Evolutionary conservation across 2,797 vertebrate genomes (phyloP), one percentile per base, ranked within the genome.

Genomic region (Synanceia verrucosa): DNA sequence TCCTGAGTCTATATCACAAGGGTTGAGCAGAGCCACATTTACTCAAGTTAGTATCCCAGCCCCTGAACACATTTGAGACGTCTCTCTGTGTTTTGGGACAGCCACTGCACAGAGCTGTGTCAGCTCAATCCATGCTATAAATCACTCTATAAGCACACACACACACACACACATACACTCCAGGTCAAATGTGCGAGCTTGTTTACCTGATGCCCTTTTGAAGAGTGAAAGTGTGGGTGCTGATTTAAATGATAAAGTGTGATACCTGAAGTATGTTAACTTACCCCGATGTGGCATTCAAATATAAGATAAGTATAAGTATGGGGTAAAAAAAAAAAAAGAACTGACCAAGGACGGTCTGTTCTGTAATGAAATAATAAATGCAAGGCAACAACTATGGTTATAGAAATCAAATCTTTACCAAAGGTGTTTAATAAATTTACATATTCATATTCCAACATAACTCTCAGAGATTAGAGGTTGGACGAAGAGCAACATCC

Each of bases 131-230:
- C 9, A 5, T 8, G 29, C 73, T 29, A 81, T 88, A 84, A 86
- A 87, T 89, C 86, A 79, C 55, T 55, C 28, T 28, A 19, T 34
- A 52, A 55, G 41, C 46, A n/a, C 51, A 50, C 48, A 53, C 29
- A 46, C 44, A 46, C 36, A 39, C 36, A 37, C 36, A 37, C 36
- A 37, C 36, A 39, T 50, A 52, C 57, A 24, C 48, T 61, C 14
- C 4, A 34, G 69, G 76, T 83, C 83, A 79, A 52, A 75, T 51
- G 46, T 63, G 62, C 61, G 44, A 65, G 70, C 75, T 85, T 86
- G 85, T 89, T 90, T 91, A 73, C 86, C 75, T 76, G 76, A 81
- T 89, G 85, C 79, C 85, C 84, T 89, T 89, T 89, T 78, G 73
- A 70, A 61, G 51, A 83, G 66, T 82, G 78, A 90, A 79, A 85